A percentile compares a stretch with the other conserved stretches of the same genome.
Conservation (phyloP, 2,888 invertebrate species). For the Teinopalpus imperialis region DNA sequence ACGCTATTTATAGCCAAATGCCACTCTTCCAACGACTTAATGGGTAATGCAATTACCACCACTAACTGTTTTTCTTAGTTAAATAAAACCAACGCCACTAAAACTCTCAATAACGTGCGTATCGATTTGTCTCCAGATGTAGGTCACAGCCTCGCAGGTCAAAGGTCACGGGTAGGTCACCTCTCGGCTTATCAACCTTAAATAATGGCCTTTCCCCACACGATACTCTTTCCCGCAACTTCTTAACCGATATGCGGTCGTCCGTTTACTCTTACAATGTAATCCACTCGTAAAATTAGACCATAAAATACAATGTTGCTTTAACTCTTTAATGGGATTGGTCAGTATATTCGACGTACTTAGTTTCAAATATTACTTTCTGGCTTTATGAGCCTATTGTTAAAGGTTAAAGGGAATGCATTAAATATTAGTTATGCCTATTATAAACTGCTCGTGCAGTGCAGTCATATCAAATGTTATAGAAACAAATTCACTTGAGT, state of each 20-base stretch:
- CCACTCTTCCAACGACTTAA: conserved; percentile 12
- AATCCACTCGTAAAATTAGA: conserved; percentile 47
- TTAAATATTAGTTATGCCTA: too few relatives aligned
- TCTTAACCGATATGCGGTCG: conserved; percentile 43
- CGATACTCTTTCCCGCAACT: conserved; percentile 31
- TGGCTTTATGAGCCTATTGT: conserved; percentile 24
- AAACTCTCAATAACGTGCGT: conserved; percentile 38
- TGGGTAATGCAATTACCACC: conserved; percentile 7
- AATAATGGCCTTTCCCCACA: conserved; percentile 22
- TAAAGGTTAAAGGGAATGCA: background rate
- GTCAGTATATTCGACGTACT: conserved; percentile 26
- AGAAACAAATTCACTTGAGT: too few relatives aligned
- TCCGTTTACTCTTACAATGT: conserved; percentile 28
- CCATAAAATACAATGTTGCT: conserved; percentile 55
- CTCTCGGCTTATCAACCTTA: conserved; percentile 52
- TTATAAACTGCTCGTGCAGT: too few relatives aligned
- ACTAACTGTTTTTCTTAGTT: conserved; percentile 1
- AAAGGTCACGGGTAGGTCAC: conserved; percentile 80
- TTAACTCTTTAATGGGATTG: conserved; percentile 29
- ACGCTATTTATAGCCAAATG: conserved; percentile 6
- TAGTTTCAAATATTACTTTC: conserved; percentile 16
- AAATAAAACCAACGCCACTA: conserved; percentile 7
- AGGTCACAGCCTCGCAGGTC: conserved; percentile 82
- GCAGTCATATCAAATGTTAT: too few relatives aligned
- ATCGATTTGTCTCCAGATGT: conserved; percentile 67